Base-by-base conservation (phyloP, 2,113 vertebrate genomes). In the Esox niger region DNA sequence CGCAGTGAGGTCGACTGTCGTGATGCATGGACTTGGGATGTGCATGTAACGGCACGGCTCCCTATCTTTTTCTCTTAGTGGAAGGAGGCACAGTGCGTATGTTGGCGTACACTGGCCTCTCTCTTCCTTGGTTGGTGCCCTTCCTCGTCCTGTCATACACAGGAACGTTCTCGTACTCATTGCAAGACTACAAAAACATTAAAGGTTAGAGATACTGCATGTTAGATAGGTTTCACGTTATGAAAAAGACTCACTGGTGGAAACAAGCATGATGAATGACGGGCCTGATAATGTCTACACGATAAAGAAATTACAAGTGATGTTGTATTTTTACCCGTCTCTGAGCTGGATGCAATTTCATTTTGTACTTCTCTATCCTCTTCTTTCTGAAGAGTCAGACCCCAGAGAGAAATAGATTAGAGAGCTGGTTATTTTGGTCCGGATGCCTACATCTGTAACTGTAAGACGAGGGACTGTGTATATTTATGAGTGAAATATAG, bases 91-190 rank as follows among this genome's bases (percentile, higher is more conserved):
- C 47, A 1, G 74, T 69, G 11, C 54, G 81, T 2, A 90, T 46
- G 88, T 92, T 92, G 75, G 68, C 81, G 17, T 92, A 92, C 49
- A 92, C 62, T 0, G 89, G 85, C 32, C 56, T 78, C 5, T 77
- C 61, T 47, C 13, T 78, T 7, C 65, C 77, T 68, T 72, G 72
- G 43, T 70, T 79, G 66, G 82, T 71, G 20, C 59, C 82, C 73
- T 86, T 87, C 67, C 68, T 62, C 29, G 43, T 75, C 76, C 62
- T 77, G 69, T 77, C 80, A 74, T 73, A 80, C 70, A 81, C 9
- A 1, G 65, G 30, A 23, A 85, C 25, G 70, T 89, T 90, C 65
- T 80, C 87, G 38, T 90, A 87, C 67, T 69, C 10, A 84, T 87
- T 89, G 11, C 70, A 78, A 9, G 68, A 77, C 81, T 88, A 85